Evolutionary conservation across 2,888 invertebrate genomes (phyloP).

Genomic region (Megaustenia siamemsis): DNA sequence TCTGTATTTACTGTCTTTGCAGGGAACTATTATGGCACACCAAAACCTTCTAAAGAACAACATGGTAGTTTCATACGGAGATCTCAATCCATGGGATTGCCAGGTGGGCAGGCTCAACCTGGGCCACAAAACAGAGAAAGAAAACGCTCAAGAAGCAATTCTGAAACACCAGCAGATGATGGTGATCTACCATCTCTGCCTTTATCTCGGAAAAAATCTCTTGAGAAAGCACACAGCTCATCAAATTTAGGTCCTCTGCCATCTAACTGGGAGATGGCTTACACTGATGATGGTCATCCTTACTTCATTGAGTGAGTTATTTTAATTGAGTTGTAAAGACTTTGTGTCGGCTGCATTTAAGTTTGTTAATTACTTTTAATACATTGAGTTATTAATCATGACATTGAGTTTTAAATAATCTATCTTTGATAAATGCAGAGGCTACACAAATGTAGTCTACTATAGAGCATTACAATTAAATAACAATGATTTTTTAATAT

Average conservation of each 20-base stretch:
- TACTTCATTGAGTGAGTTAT: conserved; percentile 91
- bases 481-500: no score
- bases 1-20: conserved; percentile 53
- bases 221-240: conserved; percentile 72
- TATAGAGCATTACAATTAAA: no score
- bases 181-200: conserved; percentile 63
- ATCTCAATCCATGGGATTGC: conserved; percentile 71
- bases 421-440: no score
- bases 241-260: conserved; percentile 91
- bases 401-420: no score
- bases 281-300: conserved; percentile 96
- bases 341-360: no score
- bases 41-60: conserved; percentile 81
- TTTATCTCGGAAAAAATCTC: conserved; percentile 70
- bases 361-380: no score
- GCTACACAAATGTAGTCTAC: no score
- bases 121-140: conserved; percentile 81
- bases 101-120: conserved; percentile 52
- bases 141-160: conserved; percentile 82
- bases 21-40: conserved; percentile 85
- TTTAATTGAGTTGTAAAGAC: not conserved
- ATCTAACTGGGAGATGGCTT: conserved; percentile 98
- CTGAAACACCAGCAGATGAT: conserved; percentile 81
- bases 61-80: conserved; percentile 69
- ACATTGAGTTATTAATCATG: no score